Conservation (phyloP, 2,113 vertebrate genomes). For the Crocuta crocuta region DNA sequence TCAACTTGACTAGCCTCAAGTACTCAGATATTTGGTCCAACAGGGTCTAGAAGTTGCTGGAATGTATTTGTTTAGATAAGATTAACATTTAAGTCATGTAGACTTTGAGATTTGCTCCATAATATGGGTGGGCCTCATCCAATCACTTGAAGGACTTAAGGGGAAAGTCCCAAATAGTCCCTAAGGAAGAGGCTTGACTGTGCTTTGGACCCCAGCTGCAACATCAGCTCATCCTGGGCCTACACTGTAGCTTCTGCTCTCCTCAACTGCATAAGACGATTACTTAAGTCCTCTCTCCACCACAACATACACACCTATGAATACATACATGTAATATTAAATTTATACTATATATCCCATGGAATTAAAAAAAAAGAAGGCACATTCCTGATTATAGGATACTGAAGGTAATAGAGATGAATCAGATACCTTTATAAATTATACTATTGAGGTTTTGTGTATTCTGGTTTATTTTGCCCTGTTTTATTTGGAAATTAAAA, state of each 20-base stretch:
- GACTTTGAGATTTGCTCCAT: neutral
- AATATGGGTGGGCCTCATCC: neutral
- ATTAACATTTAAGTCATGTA: neutral
- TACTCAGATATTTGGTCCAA: neutral
- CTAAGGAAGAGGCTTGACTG: neutral
- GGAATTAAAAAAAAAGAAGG: neutral
- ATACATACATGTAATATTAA: neutral
- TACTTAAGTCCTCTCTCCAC: neutral
- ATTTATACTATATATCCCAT: neutral
- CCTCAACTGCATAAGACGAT: neutral
- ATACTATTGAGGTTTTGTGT: neutral
- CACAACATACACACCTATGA: neutral
- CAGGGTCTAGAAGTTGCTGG: neutral
- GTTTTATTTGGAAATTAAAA: neutral
- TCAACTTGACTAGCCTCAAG: neutral
- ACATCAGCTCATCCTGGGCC: neutral
- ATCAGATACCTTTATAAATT: neutral
- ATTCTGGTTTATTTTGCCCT: neutral
- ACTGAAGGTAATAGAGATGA: neutral
- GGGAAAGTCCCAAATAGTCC: neutral
- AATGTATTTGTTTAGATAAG: neutral
- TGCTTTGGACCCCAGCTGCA: neutral
- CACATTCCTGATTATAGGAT: neutral
- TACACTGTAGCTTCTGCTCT: neutral
- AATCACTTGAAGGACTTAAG: neutral